Percentiles rank a stretch among this genome's conserved stretches.
phyloP scores from a whole-genome alignment of 2,888 invertebrate species.

The Apoda limacodes region DNA sequence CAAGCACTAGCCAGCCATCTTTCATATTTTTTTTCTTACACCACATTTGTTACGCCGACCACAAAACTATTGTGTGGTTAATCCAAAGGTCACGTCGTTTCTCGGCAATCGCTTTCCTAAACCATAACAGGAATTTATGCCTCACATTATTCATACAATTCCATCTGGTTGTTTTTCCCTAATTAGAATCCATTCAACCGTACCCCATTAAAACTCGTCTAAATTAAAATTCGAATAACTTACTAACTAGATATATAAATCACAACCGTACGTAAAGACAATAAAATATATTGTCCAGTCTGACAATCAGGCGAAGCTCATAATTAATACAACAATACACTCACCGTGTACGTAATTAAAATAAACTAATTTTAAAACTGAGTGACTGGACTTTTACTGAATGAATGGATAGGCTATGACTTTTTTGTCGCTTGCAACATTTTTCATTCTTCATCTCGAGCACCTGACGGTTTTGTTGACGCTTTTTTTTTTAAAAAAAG shows the following conservation, averaged over 20 bases:
- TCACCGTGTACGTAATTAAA: constrained; percentile 63
- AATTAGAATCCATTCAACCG: constrained; percentile 67
- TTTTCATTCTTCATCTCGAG: constrained; percentile 53
- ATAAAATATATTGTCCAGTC: constrained; percentile 66
- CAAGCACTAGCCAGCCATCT: too few relatives aligned
- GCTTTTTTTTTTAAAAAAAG: constrained; percentile 52
- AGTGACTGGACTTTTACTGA: constrained; percentile 53
- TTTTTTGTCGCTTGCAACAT: constrained; percentile 51
- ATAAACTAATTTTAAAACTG: constrained; percentile 65
- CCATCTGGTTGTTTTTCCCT: constrained; percentile 60
- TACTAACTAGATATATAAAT: constrained; percentile 69
- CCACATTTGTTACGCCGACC: constrained; percentile 54
- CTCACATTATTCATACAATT: constrained; percentile 56
- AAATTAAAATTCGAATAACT: constrained; percentile 69
- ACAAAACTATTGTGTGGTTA: constrained; percentile 40
- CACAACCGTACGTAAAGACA: constrained; percentile 54
- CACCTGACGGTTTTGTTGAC: constrained; percentile 61
- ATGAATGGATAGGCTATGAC: constrained; percentile 42
- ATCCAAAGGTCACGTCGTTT: constrained; percentile 33
- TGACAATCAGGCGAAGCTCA: constrained; percentile 35
- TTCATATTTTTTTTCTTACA: constrained; percentile 46
- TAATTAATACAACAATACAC: constrained; percentile 66
- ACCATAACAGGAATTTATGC: constrained; percentile 61
- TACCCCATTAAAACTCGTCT: constrained; percentile 65
- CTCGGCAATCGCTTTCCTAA: constrained; percentile 41